Conservation (phyloP, 2,888 invertebrate genomes). For the Cremastinae sp. region DNA sequence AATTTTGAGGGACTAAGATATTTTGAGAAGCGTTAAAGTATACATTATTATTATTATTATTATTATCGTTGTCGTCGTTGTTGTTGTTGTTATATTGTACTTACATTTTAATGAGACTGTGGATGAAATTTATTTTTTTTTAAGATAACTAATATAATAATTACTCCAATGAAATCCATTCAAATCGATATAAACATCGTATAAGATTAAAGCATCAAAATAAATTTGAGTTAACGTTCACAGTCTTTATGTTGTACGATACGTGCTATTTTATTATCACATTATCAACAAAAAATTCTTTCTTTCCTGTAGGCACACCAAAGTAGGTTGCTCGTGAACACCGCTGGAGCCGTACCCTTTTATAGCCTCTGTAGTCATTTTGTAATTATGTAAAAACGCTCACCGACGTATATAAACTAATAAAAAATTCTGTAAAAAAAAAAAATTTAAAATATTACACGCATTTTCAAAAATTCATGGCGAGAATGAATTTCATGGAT, state of each 20-base stretch:
- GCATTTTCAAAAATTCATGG: conserved; percentile 14
- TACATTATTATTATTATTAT: conserved; percentile 38
- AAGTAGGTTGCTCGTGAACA: conserved; percentile 80
- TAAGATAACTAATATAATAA: conserved; percentile 1
- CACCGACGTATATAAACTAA: conserved; percentile 37
- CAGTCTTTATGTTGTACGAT: conserved; percentile 63
- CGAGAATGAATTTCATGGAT: conserved; percentile 40
- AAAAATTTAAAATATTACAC: conserved; percentile 21
- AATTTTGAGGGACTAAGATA: conserved; percentile 29
- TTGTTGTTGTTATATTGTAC: no score
- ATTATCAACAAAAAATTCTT: conserved; percentile 60
- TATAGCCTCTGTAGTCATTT: conserved; percentile 72
- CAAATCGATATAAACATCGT: conserved; percentile 1
- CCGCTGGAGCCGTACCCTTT: conserved; percentile 76
- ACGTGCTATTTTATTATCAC: conserved; percentile 67
- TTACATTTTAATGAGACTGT: conserved; percentile 54
- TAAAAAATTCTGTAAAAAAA: conserved; percentile 20
- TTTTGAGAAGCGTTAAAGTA: conserved; percentile 44
- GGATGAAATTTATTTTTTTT: conserved; percentile 29
- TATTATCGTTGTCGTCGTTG: no score
- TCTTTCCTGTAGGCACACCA: conserved; percentile 78
- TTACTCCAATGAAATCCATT: not conserved
- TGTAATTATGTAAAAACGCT: conserved; percentile 66
- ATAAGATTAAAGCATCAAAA: conserved; percentile 8
- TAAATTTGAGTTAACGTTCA: no score